Evolutionary conservation across 2,797 vertebrate genomes (phyloP).

Genomic region (Acanthurus lineatus): DNA sequence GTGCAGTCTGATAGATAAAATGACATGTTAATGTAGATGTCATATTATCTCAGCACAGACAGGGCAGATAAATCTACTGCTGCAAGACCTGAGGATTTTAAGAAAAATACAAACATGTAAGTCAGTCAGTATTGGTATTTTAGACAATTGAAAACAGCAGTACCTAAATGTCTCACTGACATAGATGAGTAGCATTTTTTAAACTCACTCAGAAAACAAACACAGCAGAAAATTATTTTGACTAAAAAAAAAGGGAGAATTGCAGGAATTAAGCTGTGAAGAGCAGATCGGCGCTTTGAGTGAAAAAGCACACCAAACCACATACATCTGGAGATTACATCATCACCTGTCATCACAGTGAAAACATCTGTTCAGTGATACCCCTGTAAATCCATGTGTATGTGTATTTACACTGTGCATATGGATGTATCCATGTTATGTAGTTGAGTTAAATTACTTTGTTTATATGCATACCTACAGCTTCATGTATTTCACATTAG

Average conservation of each 20-base stretch:
- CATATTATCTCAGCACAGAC: too few relatives aligned
- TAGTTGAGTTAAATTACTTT: neutral
- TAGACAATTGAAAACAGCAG: too few relatives aligned
- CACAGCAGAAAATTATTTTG: constrained; percentile 10
- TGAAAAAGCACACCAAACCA: constrained; percentile 8
- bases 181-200: neutral
- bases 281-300: constrained; percentile 1
- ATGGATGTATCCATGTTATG: neutral
- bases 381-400: constrained; percentile 3
- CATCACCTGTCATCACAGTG: constrained; percentile 14
- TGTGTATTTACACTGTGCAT: neutral
- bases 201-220: constrained; percentile 16
- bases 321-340: constrained; percentile 27
- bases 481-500: too few relatives aligned
- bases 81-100: too few relatives aligned
- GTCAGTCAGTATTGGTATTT: too few relatives aligned
- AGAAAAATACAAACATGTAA: too few relatives aligned
- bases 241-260: neutral
- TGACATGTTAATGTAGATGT: too few relatives aligned
- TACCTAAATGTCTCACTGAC: too few relatives aligned
- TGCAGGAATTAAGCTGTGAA: neutral
- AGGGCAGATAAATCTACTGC: too few relatives aligned
- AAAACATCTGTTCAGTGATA: constrained; percentile 32
- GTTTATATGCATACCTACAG: neutral
- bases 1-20: too few relatives aligned